phyloP scores from a whole-genome alignment of 2,888 invertebrate genomes.

The Glaucopsyche alexis region DNA sequence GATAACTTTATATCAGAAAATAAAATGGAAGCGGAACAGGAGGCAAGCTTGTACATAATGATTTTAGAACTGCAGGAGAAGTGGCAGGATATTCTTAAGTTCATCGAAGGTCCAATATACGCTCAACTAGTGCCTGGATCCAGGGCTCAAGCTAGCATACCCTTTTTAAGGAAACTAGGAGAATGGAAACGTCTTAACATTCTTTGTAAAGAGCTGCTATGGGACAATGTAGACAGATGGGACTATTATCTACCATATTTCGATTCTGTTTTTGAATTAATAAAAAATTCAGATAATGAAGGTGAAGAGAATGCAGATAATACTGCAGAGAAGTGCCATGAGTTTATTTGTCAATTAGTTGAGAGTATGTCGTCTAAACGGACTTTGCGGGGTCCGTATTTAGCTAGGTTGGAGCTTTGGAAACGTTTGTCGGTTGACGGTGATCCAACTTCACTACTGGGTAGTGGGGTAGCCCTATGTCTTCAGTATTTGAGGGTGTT shows the following conservation, averaged over 20 bases:
- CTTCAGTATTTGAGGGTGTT: conserved; percentile 89
- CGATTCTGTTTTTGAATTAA: conserved; percentile 83
- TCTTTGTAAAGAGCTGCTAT: conserved; percentile 86
- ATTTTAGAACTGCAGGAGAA: conserved; percentile 88
- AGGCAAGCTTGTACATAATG: conserved; percentile 94
- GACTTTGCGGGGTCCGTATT: conserved; percentile 87
- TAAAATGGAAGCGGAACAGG: conserved; percentile 95
- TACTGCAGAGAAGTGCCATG: conserved; percentile 69
- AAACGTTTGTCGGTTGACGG: conserved; percentile 78
- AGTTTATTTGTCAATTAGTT: conserved; percentile 72
- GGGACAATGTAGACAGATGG: conserved; percentile 87
- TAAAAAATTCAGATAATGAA: conserved; percentile 56
- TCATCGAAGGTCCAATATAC: conserved; percentile 89
- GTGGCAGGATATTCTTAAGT: conserved; percentile 88
- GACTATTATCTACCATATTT: conserved; percentile 87
- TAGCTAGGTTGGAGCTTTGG: conserved; percentile 90
- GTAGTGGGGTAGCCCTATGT: conserved; percentile 84
- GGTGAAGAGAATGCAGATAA: conserved; percentile 57
- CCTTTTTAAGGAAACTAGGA: conserved; percentile 85
- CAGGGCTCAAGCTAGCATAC: conserved; percentile 84
- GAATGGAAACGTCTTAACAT: conserved; percentile 87
- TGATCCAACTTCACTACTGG: conserved; percentile 77
- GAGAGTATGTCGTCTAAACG: conserved; percentile 71
- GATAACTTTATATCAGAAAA: conserved; percentile 92
- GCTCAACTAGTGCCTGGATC: conserved; percentile 84